Percentiles rank a stretch among this genome's conserved stretches.
Evolutionary conservation across 2,113 vertebrate genomes (phyloP).

Genomic region (Phrynosoma blainvillii): DNA sequence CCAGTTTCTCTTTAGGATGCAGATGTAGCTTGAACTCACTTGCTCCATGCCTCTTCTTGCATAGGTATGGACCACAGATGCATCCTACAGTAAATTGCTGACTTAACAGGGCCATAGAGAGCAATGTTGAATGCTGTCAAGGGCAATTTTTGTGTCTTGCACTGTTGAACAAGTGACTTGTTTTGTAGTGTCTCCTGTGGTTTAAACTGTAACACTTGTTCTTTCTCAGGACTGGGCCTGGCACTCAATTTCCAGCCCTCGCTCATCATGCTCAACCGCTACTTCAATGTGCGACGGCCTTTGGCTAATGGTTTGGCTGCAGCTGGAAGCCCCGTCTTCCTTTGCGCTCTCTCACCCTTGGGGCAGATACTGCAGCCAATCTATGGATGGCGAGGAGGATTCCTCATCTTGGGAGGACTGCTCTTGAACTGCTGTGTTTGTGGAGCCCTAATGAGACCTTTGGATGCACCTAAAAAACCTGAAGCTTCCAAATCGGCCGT

Average conservation of each 20-base stretch:
- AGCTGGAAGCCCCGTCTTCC: constrained; percentile 91
- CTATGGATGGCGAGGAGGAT: constrained; percentile 93
- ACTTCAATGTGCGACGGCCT: constrained; percentile 91
- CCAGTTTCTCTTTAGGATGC: too few species aligned
- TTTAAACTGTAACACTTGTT: background rate
- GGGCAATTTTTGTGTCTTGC: background rate
- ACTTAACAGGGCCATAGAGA: background rate
- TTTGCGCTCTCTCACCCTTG: constrained; percentile 90
- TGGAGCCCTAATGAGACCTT: constrained; percentile 90
- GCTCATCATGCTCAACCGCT: constrained; percentile 95
- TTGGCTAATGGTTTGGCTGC: constrained; percentile 93
- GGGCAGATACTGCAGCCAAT: constrained; percentile 88
- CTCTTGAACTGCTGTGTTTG: constrained; percentile 95
- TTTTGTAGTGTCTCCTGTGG: background rate
- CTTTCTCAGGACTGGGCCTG: constrained; percentile 87
- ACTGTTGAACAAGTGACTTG: background rate
- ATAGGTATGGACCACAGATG: background rate
- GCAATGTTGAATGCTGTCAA: too few species aligned
- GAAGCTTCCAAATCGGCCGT: constrained; percentile 38
- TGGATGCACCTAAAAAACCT: constrained; percentile 72
- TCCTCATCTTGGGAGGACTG: constrained; percentile 91
- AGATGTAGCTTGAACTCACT: background rate
- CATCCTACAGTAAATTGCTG: background rate
- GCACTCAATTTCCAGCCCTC: constrained; percentile 96
- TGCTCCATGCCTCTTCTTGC: background rate